Evolutionary conservation across 1,140 invertebrate species (phyloP).

Genomic region (Diachasma alloeum): DNA sequence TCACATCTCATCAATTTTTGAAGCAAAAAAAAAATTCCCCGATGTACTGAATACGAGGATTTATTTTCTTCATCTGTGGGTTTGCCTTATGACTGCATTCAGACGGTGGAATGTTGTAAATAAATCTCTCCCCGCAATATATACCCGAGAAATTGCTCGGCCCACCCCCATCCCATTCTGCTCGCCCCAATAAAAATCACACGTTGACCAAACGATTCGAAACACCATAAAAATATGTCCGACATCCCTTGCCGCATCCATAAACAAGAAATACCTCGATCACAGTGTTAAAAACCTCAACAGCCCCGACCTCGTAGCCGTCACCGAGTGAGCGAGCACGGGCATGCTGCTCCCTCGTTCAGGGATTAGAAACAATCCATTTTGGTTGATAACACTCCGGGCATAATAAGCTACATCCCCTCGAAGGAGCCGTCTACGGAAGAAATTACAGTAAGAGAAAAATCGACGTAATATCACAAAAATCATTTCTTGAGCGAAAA

Average conservation of each 20-base stretch:
- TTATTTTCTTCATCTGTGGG: no score
- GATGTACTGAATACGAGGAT: no score
- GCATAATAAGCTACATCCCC: not conserved
- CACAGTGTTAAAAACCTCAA: not conserved
- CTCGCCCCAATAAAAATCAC: not conserved
- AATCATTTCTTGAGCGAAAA: no score
- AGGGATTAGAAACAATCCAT: not conserved
- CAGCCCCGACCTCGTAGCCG: not conserved
- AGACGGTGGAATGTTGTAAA: no score
- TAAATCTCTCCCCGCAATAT: no score
- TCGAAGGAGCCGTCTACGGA: not conserved
- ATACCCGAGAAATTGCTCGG: no score
- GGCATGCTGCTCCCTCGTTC: not conserved
- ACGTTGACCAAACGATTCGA: not conserved
- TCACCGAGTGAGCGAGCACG: not conserved
- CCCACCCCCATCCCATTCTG: not conserved
- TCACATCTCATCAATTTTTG: no score
- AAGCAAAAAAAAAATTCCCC: no score
- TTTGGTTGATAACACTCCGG: not conserved
- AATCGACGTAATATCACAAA: no score
- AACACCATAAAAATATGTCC: no score
- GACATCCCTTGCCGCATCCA: not conserved
- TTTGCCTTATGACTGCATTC: no score
- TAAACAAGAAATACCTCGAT: not conserved
- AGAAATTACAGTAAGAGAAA: no score